Evolutionary conservation across 2,888 invertebrate species (phyloP), one percentile per base, ranked within the genome.

Genomic region (Pseudolycoriella hygida): DNA sequence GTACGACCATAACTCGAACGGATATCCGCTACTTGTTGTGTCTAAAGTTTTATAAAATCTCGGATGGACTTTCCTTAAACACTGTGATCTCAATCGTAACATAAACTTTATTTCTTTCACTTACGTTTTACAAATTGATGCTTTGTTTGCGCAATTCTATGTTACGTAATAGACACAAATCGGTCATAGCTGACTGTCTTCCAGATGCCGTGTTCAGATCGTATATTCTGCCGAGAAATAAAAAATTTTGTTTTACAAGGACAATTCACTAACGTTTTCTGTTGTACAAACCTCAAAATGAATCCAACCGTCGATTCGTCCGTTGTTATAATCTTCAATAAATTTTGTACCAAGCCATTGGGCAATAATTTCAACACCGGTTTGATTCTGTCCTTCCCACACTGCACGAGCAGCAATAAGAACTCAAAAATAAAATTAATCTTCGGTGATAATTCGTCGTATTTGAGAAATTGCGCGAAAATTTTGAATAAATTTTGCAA

Each of bases 91-190:
- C n/a, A n/a, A n/a, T n/a, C n/a, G n/a, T n/a, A n/a, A n/a, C n/a
- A n/a, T n/a, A n/a, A n/a, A n/a, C n/a, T n/a, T n/a, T n/a, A n/a
- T n/a, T n/a, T n/a, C n/a, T n/a, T n/a, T n/a, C n/a, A n/a, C n/a
- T n/a, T n/a, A n/a, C n/a, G n/a, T n/a, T n/a, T 34, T 34, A 34
- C 34, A 34, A 34, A 34, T 34, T 12, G 4, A 12, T 34, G n/a
- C 34, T 34, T 34, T 34, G 6, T 34, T 60, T 56, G 46, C 59
- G 54, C 51, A 85, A 66, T 53, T 76, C 73, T 69, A 86, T 83
- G 65, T 88, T 88, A 50, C 87, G 72, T 55, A 87, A 72, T 56
- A 90, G 74, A 60, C 90, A 89, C 47, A 93, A 68, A 62, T 89
- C 89, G 56, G 87, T 76, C 1, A 90, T 87, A 45, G 88, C 87